These are phyloP conservation scores for Maniola jurtina DNA, from an alignment of 1,140 invertebrate species.

Conservation along the genomic window DNA sequence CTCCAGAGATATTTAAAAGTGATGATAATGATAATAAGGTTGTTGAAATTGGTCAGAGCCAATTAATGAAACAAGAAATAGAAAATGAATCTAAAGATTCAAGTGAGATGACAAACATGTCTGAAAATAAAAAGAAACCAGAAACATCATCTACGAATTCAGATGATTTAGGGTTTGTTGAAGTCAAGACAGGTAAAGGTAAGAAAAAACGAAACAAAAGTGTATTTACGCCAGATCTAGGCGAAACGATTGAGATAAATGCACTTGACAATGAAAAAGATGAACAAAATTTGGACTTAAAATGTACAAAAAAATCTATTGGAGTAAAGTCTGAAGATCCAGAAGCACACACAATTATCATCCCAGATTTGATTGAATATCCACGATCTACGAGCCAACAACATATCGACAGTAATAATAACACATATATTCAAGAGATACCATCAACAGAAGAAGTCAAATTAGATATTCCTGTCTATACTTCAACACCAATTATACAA, in stretches of 20 bases:
- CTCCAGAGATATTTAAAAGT: too few species aligned
- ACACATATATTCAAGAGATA: constrained; percentile 59
- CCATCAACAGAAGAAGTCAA: constrained; percentile 37
- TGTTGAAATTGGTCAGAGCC: too few species aligned
- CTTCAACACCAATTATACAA: constrained; percentile 46
- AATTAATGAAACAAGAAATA: neutral
- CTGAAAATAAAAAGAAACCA: neutral
- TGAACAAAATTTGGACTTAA: neutral
- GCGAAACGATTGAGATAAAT: neutral
- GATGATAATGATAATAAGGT: too few species aligned
- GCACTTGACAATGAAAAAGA: constrained; percentile 1
- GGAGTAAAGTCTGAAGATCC: constrained; percentile 35
- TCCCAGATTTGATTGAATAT: constrained; percentile 59
- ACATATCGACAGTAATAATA: constrained; percentile 54
- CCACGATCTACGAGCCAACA: constrained; percentile 59
- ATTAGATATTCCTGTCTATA: constrained; percentile 38
- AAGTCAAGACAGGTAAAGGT: constrained; percentile 17
- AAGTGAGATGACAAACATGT: neutral
- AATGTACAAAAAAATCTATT: constrained; percentile 23
- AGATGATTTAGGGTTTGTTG: constrained; percentile 10
- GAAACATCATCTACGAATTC: neutral
- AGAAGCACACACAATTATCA: constrained; percentile 40
- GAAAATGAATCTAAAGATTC: neutral
- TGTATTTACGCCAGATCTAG: neutral
- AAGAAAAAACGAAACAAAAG: constrained; percentile 21